These are phyloP conservation scores for Andrena minutula DNA, from an alignment of 2,888 invertebrate genomes.

Conservation along the genomic window DNA sequence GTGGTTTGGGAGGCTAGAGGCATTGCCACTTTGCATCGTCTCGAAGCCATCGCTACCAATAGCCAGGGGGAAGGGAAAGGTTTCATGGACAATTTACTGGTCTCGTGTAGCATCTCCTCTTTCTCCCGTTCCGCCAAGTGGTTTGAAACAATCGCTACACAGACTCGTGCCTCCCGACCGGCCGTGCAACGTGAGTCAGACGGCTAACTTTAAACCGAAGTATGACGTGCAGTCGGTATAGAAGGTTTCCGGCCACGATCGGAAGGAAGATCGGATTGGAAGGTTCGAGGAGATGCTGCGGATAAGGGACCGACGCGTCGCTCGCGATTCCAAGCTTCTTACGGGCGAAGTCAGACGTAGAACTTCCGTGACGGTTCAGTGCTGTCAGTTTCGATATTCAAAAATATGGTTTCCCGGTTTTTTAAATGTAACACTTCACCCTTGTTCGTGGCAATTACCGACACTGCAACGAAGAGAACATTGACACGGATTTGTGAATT, in stretches of 20 bases:
- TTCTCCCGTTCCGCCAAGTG: background rate
- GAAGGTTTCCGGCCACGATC: slow-evolving; percentile 74
- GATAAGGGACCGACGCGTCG: slow-evolving; percentile 63
- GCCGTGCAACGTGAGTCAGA: background rate
- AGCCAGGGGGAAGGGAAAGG: background rate
- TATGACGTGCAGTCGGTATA: slow-evolving; percentile 73
- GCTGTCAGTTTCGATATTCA: too few relatives aligned
- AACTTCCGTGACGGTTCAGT: too few relatives aligned
- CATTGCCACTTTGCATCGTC: too few relatives aligned
- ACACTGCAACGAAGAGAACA: too few relatives aligned
- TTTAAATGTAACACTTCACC: too few relatives aligned
- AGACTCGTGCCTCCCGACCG: background rate
- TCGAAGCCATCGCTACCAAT: background rate
- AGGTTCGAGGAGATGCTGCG: slow-evolving; percentile 60
- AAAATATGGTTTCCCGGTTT: too few relatives aligned
- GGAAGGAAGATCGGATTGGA: slow-evolving; percentile 64
- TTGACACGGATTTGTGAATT: too few relatives aligned
- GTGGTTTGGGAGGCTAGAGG: too few relatives aligned
- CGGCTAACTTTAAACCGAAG: slow-evolving; percentile 13
- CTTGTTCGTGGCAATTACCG: too few relatives aligned
- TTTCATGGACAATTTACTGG: slow-evolving; percentile 22
- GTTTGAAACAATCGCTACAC: slow-evolving; percentile 3
- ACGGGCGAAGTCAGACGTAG: too few relatives aligned
- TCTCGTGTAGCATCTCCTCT: background rate
- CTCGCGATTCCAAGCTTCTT: background rate